phyloP scores from a whole-genome alignment of 2,888 invertebrate species.

The Dynastes tityus region DNA sequence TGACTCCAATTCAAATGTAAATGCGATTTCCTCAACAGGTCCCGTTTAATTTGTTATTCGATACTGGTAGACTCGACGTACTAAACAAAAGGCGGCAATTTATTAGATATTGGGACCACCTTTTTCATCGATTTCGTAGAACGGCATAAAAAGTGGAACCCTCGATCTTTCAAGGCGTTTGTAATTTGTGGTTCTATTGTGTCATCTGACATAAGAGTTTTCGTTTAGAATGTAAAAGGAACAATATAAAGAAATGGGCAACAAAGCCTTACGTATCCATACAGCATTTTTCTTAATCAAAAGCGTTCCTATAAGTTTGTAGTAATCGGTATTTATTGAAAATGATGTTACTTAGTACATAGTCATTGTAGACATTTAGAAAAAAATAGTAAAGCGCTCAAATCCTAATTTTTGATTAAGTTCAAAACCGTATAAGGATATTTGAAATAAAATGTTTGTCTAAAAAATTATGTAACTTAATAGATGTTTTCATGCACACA shows the following conservation, averaged over 20 bases:
- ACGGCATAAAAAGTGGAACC: conserved; percentile 30
- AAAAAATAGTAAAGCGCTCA: too few species aligned
- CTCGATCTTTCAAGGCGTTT: conserved; percentile 16
- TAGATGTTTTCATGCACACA: too few species aligned
- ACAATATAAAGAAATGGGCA: conserved; percentile 1
- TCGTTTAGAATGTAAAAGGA: conserved; percentile 5
- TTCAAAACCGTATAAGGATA: too few species aligned
- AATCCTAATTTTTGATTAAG: too few species aligned
- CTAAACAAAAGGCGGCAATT: conserved; percentile 40
- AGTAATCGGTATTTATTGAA: too few species aligned
- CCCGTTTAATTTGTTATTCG: conserved; percentile 40
- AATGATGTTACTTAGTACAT: too few species aligned
- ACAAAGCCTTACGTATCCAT: background rate
- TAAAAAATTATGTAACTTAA: too few species aligned
- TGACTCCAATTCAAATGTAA: conserved; percentile 32
- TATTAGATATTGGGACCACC: conserved; percentile 44
- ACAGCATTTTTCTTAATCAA: background rate
- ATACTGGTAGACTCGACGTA: conserved; percentile 23
- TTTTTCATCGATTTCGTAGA: conserved; percentile 26
- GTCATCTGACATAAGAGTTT: background rate
- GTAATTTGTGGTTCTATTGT: conserved; percentile 44
- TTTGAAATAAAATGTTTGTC: too few species aligned
- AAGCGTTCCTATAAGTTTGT: too few species aligned
- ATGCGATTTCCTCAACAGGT: conserved; percentile 20
- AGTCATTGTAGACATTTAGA: too few species aligned